Evolutionary conservation across 2,797 vertebrate genomes (phyloP).

Genomic region (Xenopus petersii): DNA sequence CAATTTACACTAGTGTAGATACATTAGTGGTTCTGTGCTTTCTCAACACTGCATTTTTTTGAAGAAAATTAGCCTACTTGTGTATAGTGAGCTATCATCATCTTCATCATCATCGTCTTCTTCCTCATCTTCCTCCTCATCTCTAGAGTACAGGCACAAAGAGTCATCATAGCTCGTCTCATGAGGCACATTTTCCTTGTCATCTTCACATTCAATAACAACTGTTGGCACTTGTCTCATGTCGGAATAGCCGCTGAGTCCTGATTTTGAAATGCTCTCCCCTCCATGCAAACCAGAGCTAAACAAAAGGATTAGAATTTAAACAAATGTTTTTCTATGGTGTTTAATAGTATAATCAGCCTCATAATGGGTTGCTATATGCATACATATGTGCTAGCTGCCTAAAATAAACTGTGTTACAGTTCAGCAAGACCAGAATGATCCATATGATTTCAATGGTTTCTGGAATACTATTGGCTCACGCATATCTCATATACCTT

Average conservation of each 20-base stretch:
- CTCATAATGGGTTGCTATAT: too few relatives aligned
- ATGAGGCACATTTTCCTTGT: conserved; percentile 97
- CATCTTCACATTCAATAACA: conserved; percentile 92
- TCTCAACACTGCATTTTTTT: too few relatives aligned
- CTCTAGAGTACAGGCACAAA: conserved; percentile 88
- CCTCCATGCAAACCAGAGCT: conserved; percentile 81
- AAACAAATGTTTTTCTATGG: too few relatives aligned
- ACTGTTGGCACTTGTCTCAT: conserved; percentile 89
- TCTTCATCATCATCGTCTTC: conserved; percentile 76
- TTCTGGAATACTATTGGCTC: too few relatives aligned
- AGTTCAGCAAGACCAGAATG: too few relatives aligned
- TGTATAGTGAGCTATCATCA: conserved; percentile 83
- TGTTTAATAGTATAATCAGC: too few relatives aligned
- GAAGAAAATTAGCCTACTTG: conserved; percentile 68
- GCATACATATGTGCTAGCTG: too few relatives aligned
- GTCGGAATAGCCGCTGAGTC: conserved; percentile 79
- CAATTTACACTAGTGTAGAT: too few relatives aligned
- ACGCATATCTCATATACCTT: too few relatives aligned
- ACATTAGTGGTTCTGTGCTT: too few relatives aligned
- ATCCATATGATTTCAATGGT: too few relatives aligned
- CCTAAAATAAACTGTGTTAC: too few relatives aligned
- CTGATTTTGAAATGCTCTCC: conserved; percentile 68
- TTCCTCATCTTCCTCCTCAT: conserved; percentile 85
- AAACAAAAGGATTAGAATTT: conserved; percentile 37
- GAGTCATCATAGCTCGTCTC: conserved; percentile 91